Evolutionary conservation across 2,797 vertebrate species (phyloP), one percentile per base, ranked within the genome.

Genomic region (Cyprinodon diabolis): DNA sequence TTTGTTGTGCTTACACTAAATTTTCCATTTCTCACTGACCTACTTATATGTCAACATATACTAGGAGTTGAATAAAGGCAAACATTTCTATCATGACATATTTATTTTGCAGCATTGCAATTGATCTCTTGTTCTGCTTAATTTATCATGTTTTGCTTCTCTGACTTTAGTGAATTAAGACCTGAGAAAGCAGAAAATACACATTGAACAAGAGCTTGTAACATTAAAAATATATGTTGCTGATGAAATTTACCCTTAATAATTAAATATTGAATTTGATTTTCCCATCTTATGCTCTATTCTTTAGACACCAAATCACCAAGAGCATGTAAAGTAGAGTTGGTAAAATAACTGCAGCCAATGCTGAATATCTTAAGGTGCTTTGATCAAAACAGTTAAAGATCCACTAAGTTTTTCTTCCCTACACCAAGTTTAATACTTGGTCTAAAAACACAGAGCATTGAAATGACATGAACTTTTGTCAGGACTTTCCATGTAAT

Each of bases 21-120:
- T n/a, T 15, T 56, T 56, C 2, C 43, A 35, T 71, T 66, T 45
- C 51, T 77, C 69, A 76, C 5, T 81, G 35, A 71, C 25, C 56
- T 66, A 47, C 68, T 57, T 60, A 62, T 87, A 40, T 86, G 48
- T 56, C 37, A 57, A 77, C 17, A 43, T 54, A 52, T 48, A 63
- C 35, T 14, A 2, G 49, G 71, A 79, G 47, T 73, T 40, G 65
- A 86, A 67, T 57, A 79, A 76, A 83, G 73, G 69, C 80, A 79
- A 77, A 68, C 49, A 49, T 80, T 84, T 81, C 77, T 55, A 79
- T 77, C 40, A 67, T 87, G 77, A 66, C 52, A 49, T 74, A 85
- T 84, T 80, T 74, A 84, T 86, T 81, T 58, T 80, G 75, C 68
- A 78, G 73, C 51, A 83, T 79, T 83, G 76, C 88, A 82, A 89